A percentile compares a stretch with the other conserved stretches of the same genome.
phyloP scores from a whole-genome alignment of 2,888 invertebrate genomes.

The Meandrusa payeni region DNA sequence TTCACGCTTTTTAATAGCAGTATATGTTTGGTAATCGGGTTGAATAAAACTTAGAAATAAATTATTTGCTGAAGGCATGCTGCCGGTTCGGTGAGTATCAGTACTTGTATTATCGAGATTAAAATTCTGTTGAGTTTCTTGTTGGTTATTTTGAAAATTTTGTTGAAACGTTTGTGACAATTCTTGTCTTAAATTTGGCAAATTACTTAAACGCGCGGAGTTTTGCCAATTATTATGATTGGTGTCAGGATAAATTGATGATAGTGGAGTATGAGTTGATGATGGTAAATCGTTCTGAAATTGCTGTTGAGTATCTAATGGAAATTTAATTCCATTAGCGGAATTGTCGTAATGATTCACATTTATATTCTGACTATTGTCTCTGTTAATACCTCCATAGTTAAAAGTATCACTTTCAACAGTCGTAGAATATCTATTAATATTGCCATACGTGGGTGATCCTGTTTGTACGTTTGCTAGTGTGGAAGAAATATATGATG shows the following conservation, averaged over 20 bases:
- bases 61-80: constrained; percentile 61
- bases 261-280: constrained; percentile 52
- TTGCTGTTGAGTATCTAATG: constrained; percentile 50
- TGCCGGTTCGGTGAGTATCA: constrained; percentile 62
- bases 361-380: constrained; percentile 56
- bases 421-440: constrained; percentile 52
- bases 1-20: constrained; percentile 45
- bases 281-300: constrained; percentile 58
- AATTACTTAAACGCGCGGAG: constrained; percentile 44
- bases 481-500: constrained; percentile 66
- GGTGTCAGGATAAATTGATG: constrained; percentile 53
- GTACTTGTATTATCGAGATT: constrained; percentile 44
- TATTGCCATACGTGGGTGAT: constrained; percentile 49
- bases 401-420: constrained; percentile 45
- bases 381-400: constrained; percentile 45
- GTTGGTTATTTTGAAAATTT: constrained; percentile 48
- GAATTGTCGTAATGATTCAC: constrained; percentile 72
- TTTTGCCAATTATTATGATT: constrained; percentile 57
- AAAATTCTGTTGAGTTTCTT: constrained; percentile 45
- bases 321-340: constrained; percentile 61
- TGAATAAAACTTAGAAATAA: constrained; percentile 61
- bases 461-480: constrained; percentile 57
- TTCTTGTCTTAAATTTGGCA: constrained; percentile 60
- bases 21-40: constrained; percentile 55
- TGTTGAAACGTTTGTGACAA: constrained; percentile 50